Evolutionary conservation across 2,797 vertebrate species (phyloP), one percentile per base, ranked within the genome.

Genomic region (Tauraco hartlaubi): DNA sequence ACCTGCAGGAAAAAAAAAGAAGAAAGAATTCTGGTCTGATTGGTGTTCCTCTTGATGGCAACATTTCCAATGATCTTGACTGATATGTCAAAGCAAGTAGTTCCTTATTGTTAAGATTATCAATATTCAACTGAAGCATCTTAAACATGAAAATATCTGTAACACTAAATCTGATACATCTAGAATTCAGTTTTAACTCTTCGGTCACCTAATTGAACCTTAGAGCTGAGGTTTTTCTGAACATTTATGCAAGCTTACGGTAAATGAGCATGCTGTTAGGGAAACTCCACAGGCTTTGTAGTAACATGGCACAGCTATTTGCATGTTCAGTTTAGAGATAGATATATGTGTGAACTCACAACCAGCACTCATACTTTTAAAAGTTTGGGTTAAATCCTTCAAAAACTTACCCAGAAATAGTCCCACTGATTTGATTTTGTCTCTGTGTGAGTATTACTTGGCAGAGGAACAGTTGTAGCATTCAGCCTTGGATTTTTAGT

Each of bases 381-480:
- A 37, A 83, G 22, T 63, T 83, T 41, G 12, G 28, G 48, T 91
- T 91, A 91, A 94, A 55, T 48, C 33, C 49, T 92, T 71, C 46
- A 68, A 56, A 90, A 92, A 71, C 26, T 29, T 77, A 52, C 22
- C 14, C 64, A 56, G 74, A 90, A 64, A n/a, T 67, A 67, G 11
- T 71, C 48, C 41, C 21, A 52, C 11, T 77, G 74, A 43, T 90
- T 85, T 80, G 66, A 85, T 85, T 85, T 91, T 1, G 2, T 73
- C 55, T 87, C 55, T 52, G 5, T 75, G 78, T 62, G 67, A 64
- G 55, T 85, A 63, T 94, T 81, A 51, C 69, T 94, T 92, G 91
- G 78, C 94, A 94, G 81, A 76, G 37, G 59, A 92, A 80, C 81
- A 91, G 94, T 62, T 74, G 78, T 46, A 76, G 72, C 75, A 85